Base-by-base conservation (phyloP, 2,797 vertebrate genomes). In the Tapirus indicus region DNA sequence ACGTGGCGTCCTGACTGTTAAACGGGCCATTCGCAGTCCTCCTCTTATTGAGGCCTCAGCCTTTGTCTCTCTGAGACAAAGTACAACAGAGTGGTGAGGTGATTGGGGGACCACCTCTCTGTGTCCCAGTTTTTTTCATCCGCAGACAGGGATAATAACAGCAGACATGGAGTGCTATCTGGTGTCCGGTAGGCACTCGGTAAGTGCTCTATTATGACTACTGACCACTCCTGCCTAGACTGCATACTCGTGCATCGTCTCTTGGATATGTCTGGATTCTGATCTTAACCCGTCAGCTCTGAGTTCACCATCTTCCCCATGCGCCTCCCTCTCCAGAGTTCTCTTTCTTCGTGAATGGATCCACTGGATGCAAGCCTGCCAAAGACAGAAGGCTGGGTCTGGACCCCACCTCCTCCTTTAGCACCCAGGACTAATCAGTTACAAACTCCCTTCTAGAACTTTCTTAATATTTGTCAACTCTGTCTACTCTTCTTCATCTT, bases 281-380 rank as follows among this genome's bases (percentile, higher is more conserved):
- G 18, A 29, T 13, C 47, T 52, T 72, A 32, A 32, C 52, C n/a
- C 27, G 9, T 20, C n/a, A 69, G 8, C 2, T 25, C 75, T n/a
- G 13, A 20, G 16, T 4, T 94, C 72, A 5, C 27, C 25, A 1
- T 21, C 18, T 58, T 52, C 11, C 49, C 27, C 29, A 0, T 1
- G 23, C 0, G 0, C 2, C 10, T n/a, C 49, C 58, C 66, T 56
- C 14, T 18, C 47, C 6, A 49, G 23, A 0, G 9, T 71, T 56
- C 60, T 56, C 47, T 52, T 16, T 62, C 25, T 29, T 79, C 6
- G 0, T 49, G 52, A 85, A 56, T 10, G 7, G 32, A 32, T 25
- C 27, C 21, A 56, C 32, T 11, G 5, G 72, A 49, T 21, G 1
- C 25, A 54, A 88, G 47, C n/a, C 11, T 41, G 38, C 14, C 14